Evolutionary conservation across 2,113 vertebrate genomes (phyloP).

Genomic region (Thryonomys swinderianus): DNA sequence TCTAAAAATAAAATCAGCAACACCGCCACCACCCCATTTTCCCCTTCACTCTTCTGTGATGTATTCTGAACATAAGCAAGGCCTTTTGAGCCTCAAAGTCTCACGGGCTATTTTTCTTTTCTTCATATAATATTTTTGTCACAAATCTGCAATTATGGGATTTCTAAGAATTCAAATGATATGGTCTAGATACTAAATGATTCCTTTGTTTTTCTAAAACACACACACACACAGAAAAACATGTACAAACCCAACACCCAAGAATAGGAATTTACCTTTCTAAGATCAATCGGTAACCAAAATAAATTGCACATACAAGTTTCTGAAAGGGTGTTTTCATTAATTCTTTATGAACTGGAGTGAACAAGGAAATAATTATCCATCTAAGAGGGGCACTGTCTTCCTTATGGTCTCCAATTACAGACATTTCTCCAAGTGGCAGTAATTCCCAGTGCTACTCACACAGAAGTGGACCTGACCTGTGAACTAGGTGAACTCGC

Average conservation of each 20-base stretch:
- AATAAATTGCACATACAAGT: background rate
- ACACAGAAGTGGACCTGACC: background rate
- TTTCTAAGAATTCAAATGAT: constrained; percentile 76
- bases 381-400: background rate
- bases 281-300: background rate
- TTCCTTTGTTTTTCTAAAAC: constrained; percentile 38
- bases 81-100: background rate
- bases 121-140: constrained; percentile 26
- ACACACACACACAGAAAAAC: background rate
- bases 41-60: background rate
- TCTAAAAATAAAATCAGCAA: constrained; percentile 64
- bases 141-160: constrained; percentile 60
- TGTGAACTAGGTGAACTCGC: background rate
- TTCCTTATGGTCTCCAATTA: background rate
- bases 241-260: background rate
- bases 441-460: background rate
- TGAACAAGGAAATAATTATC: background rate
- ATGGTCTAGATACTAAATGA: constrained; percentile 25
- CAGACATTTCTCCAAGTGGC: background rate
- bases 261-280: background rate
- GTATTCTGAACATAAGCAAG: background rate
- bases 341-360: background rate
- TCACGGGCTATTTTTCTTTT: constrained; percentile 33
- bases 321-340: constrained; percentile 33
- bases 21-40: background rate